These are phyloP conservation scores for Nematolebias whitei DNA, from an alignment of 2,113 vertebrate species.

Conservation along the genomic window DNA sequence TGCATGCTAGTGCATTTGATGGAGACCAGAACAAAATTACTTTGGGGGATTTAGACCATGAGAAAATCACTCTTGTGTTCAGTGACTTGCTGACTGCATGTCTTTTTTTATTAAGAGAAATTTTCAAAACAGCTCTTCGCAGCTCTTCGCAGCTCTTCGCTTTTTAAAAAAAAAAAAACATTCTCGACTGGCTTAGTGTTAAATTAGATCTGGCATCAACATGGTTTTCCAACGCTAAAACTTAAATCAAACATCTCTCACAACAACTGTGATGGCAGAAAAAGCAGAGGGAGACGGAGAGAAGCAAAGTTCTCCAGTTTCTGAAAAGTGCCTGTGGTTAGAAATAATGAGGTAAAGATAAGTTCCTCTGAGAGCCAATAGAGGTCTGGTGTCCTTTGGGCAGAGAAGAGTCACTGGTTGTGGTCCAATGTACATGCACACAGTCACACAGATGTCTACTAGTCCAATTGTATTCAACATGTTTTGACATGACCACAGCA, in stretches of 20 bases:
- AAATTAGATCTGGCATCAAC: slow-evolving; percentile 52
- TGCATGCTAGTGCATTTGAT: slow-evolving; percentile 12
- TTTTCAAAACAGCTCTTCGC: slow-evolving; percentile 19
- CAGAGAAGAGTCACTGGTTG: slow-evolving; percentile 39
- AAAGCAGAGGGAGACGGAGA: slow-evolving; percentile 1
- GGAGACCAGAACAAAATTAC: slow-evolving; percentile 34
- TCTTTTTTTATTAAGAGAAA: slow-evolving; percentile 28
- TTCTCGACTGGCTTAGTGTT: slow-evolving; percentile 10
- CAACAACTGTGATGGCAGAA: slow-evolving; percentile 17
- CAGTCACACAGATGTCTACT: slow-evolving; percentile 51
- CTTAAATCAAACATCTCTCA: slow-evolving; percentile 12
- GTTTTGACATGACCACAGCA: slow-evolving; percentile 29
- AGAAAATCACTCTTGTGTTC: slow-evolving; percentile 43
- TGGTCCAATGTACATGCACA: slow-evolving; percentile 48
- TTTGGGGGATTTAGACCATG: slow-evolving; percentile 37
- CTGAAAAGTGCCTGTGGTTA: slow-evolving; percentile 44
- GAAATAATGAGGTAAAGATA: slow-evolving; percentile 58
- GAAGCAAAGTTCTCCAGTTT: slow-evolving; percentile 37
- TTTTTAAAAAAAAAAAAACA: slow-evolving; percentile 12
- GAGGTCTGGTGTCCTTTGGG: background rate
- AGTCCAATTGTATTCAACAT: slow-evolving; percentile 40
- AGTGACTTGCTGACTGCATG: slow-evolving; percentile 29
- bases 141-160: background rate
- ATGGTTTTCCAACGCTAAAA: slow-evolving; percentile 30
- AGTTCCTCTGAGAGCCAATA: slow-evolving; percentile 45